Evolutionary conservation across 2,888 invertebrate genomes (phyloP), one percentile per base, ranked within the genome.

Genomic region (Pollenia angustigena): DNA sequence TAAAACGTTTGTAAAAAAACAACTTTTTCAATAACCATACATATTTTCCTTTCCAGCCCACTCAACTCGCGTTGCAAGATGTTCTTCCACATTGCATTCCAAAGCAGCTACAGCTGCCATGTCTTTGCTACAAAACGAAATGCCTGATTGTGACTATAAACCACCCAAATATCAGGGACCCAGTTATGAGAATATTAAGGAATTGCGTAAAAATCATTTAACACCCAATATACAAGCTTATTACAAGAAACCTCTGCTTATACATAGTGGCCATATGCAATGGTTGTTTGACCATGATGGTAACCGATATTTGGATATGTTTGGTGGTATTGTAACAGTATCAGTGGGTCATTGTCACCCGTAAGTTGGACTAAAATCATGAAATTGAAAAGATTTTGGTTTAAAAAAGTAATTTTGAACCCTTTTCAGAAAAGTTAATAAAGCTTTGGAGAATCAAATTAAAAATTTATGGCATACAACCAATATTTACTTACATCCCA

Each of bases 281-380:
- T 99, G 97, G 97, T 93, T 99, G 7, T 99, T 95, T 93, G 99
- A 99, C 93, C 95, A 97, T 88, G 94, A 95, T 76, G 98, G 98
- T 4, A 95, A 95, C 88, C 95, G 98, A 90, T 99, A 99, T 93
- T 94, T 99, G 88, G 99, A 99, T 93, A 95, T 99, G 94, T 98
- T 98, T 92, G 99, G 96, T 7, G 99, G 99, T 9, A 99, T 99
- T 89, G 99, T 98, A 16, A 99, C 99, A 0, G 97, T 99, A 54
- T 98, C 98, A 76, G 98, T 99, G 2, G 99, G 99, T 32, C 99
- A 99, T 93, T 98, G 98, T 92, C 99, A 99, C 94, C 99, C 99
- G 98, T 98, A 94, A 96, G 97, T 95, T 56, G 18, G 52, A 50
- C 23, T 16, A 16, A 54, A 11, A 12, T 1, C 11, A 56, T 12